Percentiles rank a stretch among this genome's conserved stretches.
These are phyloP conservation scores for Sinocyclocheilus rhinocerous DNA, from an alignment of 2,113 vertebrate genomes.

Conservation along the genomic window DNA sequence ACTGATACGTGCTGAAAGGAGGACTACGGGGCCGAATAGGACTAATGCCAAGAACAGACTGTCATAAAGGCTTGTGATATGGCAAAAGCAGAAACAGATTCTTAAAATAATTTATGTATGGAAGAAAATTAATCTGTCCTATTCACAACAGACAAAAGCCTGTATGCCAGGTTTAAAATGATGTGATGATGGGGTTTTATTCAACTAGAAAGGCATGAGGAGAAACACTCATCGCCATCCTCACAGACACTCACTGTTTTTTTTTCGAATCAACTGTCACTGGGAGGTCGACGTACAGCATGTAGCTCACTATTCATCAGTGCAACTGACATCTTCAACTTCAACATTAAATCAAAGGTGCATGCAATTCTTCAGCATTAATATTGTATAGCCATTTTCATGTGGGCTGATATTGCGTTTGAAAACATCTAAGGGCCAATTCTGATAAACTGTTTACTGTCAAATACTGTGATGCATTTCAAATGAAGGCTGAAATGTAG, in stretches of 20 bases:
- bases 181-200: slow-evolving; percentile 9
- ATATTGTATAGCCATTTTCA: not conserved
- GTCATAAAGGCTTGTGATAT: slow-evolving; percentile 35
- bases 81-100: slow-evolving; percentile 7
- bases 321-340: not conserved
- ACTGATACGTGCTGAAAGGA: slow-evolving; percentile 43
- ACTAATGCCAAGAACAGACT: slow-evolving; percentile 40
- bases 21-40: not conserved
- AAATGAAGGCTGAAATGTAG: slow-evolving; percentile 14
- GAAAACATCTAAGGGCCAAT: slow-evolving; percentile 10
- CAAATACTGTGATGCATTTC: slow-evolving; percentile 11
- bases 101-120: slow-evolving; percentile 22
- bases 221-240: not conserved
- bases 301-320: slow-evolving; percentile 15
- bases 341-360: slow-evolving; percentile 17
- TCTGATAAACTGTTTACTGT: slow-evolving; percentile 11
- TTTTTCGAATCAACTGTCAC: slow-evolving; percentile 6
- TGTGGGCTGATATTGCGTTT: not conserved
- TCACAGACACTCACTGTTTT: slow-evolving; percentile 9
- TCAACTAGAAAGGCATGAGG: slow-evolving; percentile 11
- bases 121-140: not conserved
- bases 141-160: not conserved
- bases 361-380: not conserved
- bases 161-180: slow-evolving; percentile 4
- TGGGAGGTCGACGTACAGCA: not conserved